Base-by-base conservation (phyloP, 2,888 invertebrate genomes). In the Antheraea yamamai region DNA sequence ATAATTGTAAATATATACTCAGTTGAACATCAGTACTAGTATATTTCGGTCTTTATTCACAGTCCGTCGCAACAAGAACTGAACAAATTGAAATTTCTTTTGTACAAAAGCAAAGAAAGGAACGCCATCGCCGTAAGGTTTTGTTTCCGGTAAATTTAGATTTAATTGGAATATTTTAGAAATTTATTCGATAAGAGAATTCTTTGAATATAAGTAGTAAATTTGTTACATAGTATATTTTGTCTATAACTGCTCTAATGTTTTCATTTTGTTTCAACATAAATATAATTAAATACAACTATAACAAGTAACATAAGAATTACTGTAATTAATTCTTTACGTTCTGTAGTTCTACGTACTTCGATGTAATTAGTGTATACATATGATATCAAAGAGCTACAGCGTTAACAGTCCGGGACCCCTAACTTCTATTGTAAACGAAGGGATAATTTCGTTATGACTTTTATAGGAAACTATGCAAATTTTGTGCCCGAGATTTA, bases 381-480 rank as follows among this genome's bases (percentile, higher is more conserved):
- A 39, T 39, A 70, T 70, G n/a, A 70, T 70, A 39, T 70, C 70
- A 39, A 70, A 70, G 39, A 70, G 70, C 39, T 39, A 20, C n/a
- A 70, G 39, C 39, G 39, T 39, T 70, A 70, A 18, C 70, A 70
- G 70, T 35, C 70, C 70, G 70, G 70, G 39, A 70, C n/a, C 39
- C 39, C 70, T 39, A 70, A 70, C 70, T 70, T 70, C 72, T 73
- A 55, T 75, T 55, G 73, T 75, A 75, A 76, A 68, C 74, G 66
- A 75, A 76, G 76, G 78, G 78, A 76, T 78, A 73, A 78, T 76
- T 75, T 75, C 74, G 78, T 77, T 77, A 77, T 77, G 76, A 77
- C 77, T 78, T 74, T 77, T 77, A 78, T 75, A 73, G 75, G 76
- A 77, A 78, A 76, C 78, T 78, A 78, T 78, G 78, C 75, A 77